Conservation (phyloP, 2,113 vertebrate species). For the Amazona guildingii region DNA sequence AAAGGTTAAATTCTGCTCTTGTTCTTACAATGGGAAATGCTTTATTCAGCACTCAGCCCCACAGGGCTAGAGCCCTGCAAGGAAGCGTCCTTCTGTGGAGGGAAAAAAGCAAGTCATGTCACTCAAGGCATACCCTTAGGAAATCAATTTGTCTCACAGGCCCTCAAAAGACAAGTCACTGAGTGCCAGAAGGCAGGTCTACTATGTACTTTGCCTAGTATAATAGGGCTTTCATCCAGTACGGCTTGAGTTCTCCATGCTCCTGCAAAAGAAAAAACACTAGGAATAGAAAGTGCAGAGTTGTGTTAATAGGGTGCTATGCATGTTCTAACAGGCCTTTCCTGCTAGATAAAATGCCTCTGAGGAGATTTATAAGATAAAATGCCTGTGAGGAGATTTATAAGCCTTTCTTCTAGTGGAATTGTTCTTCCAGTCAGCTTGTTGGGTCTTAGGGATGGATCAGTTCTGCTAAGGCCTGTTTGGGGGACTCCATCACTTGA, state of each 20-base stretch:
- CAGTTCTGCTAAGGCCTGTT: neutral
- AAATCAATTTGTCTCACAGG: neutral
- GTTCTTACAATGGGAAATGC: neutral
- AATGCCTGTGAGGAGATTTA: neutral
- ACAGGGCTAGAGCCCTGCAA: neutral
- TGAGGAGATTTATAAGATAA: neutral
- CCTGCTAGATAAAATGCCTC: neutral
- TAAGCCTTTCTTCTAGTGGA: neutral
- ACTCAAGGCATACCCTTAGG: neutral
- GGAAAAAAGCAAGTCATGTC: neutral
- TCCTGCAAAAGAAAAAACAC: neutral
- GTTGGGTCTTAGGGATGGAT: neutral
- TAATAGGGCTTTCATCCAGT: neutral
- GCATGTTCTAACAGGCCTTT: neutral
- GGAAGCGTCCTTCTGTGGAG: neutral
- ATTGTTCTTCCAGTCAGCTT: neutral
- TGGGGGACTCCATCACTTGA: neutral
- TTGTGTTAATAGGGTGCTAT: accelerated
- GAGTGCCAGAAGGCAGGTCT: neutral
- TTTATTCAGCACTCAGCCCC: neutral
- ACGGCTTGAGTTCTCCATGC: neutral
- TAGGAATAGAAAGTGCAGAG: neutral
- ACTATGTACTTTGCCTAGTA: neutral
- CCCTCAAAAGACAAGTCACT: neutral
- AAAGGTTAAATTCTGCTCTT: neutral